Conservation (phyloP, 2,113 vertebrate genomes). For the Ceyx cyanopectus region DNA sequence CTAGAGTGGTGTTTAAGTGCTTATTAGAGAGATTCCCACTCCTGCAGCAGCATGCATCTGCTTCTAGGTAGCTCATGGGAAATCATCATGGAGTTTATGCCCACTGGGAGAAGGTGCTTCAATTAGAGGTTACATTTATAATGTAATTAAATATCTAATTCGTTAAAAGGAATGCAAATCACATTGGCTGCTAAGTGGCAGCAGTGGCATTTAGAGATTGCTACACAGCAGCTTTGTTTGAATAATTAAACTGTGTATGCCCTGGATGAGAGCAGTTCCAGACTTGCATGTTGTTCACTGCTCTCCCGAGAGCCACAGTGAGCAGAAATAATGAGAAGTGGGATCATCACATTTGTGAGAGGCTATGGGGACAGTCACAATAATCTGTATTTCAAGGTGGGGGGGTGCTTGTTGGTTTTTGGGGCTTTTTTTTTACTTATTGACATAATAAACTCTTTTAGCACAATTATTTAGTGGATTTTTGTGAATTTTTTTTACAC, state of each 20-base stretch:
- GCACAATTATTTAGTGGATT: not conserved
- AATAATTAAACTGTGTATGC: not conserved
- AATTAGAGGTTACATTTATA: slow-evolving; percentile 66
- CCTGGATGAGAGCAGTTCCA: not conserved
- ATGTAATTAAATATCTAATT: slow-evolving; percentile 64
- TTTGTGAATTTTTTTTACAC: not conserved
- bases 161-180: slow-evolving; percentile 58
- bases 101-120: slow-evolving; percentile 41
- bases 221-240: not conserved
- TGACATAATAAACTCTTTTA: not conserved
- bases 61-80: not conserved
- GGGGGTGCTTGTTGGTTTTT: too few relatives aligned
- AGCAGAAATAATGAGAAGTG: not conserved
- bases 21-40: slow-evolving; percentile 17
- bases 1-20: slow-evolving; percentile 11
- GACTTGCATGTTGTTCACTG: not conserved
- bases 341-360: not conserved
- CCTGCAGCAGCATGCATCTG: slow-evolving; percentile 14
- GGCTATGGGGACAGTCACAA: not conserved
- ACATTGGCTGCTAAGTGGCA: slow-evolving; percentile 10
- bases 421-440: not conserved
- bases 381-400: not conserved
- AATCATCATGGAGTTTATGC: slow-evolving; percentile 1
- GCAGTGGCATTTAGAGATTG: not conserved
- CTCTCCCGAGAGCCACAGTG: not conserved